phyloP scores from a whole-genome alignment of 2,797 vertebrate genomes.

The Arctocebus calabarensis region DNA sequence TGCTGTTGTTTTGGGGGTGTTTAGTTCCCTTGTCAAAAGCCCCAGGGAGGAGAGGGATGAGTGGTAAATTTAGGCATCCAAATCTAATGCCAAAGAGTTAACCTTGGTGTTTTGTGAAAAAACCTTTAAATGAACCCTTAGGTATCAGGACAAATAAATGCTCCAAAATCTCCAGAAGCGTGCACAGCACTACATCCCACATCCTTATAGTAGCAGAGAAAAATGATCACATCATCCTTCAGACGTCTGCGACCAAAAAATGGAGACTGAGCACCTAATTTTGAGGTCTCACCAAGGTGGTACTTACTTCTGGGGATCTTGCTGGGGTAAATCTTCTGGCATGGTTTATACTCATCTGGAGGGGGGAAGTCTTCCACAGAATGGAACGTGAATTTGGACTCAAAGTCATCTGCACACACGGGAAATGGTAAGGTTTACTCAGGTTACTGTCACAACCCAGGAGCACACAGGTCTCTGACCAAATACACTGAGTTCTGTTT shows the following conservation, averaged over 20 bases:
- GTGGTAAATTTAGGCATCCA: background rate
- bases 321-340: slow-evolving; percentile 96
- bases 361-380: slow-evolving; percentile 96
- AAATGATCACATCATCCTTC: background rate
- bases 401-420: slow-evolving; percentile 94
- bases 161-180: background rate
- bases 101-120: background rate
- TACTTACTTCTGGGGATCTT: slow-evolving; percentile 94
- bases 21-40: background rate
- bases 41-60: background rate
- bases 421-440: slow-evolving; percentile 19
- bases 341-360: slow-evolving; percentile 95
- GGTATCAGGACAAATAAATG: background rate
- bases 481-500: background rate
- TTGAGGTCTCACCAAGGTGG: background rate
- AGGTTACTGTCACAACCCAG: background rate
- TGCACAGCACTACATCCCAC: background rate
- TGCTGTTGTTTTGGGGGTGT: background rate
- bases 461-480: background rate
- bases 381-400: slow-evolving; percentile 99
- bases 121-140: background rate
- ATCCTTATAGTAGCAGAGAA: background rate
- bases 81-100: background rate
- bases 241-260: background rate
- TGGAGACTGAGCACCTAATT: no score